Percentiles rank a stretch among this genome's conserved stretches.
Evolutionary conservation across 1,140 invertebrate genomes (phyloP).

Genomic region (Heterodera schachtii): DNA sequence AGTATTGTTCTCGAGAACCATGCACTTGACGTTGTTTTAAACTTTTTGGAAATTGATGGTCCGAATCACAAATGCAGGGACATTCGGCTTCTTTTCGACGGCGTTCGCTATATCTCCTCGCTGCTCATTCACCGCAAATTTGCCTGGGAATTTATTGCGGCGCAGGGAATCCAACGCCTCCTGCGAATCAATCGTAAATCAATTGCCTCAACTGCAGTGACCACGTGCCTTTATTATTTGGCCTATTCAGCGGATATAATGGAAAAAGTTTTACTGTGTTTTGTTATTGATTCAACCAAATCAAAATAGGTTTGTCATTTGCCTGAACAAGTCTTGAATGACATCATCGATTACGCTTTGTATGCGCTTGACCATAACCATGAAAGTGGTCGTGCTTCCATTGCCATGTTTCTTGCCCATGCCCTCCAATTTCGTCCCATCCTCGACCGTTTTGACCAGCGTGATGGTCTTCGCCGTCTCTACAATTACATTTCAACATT

Average conservation of each 20-base stretch:
- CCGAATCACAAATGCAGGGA: slow-evolving; percentile 30
- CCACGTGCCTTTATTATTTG: slow-evolving; percentile 45
- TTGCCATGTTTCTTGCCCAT: slow-evolving; percentile 44
- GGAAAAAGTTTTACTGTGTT: slow-evolving; percentile 30
- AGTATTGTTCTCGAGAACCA: slow-evolving; percentile 49
- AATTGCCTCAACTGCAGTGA: slow-evolving; percentile 46
- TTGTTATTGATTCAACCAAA: not conserved
- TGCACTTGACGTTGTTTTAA: slow-evolving; percentile 48
- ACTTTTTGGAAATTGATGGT: slow-evolving; percentile 37
- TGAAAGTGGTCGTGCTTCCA: slow-evolving; percentile 43
- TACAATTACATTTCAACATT: slow-evolving; percentile 50
- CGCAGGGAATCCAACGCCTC: slow-evolving; percentile 38
- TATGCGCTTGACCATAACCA: slow-evolving; percentile 49
- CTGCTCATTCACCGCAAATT: slow-evolving; percentile 52
- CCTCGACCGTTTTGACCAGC: slow-evolving; percentile 46
- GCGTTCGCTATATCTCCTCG: slow-evolving; percentile 45
- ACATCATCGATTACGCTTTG: slow-evolving; percentile 50
- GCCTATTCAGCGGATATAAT: slow-evolving; percentile 45
- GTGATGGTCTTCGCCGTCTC: slow-evolving; percentile 42
- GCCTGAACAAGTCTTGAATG: slow-evolving; percentile 36
- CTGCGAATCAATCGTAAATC: slow-evolving; percentile 44
- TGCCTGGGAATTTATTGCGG: slow-evolving; percentile 49
- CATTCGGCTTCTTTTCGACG: slow-evolving; percentile 53
- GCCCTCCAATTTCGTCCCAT: slow-evolving; percentile 43
- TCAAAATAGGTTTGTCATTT: slow-evolving; percentile 40